Evolutionary conservation across 2,797 vertebrate genomes (phyloP), one percentile per base, ranked within the genome.

Genomic region (Sebastes trivittatus): DNA sequence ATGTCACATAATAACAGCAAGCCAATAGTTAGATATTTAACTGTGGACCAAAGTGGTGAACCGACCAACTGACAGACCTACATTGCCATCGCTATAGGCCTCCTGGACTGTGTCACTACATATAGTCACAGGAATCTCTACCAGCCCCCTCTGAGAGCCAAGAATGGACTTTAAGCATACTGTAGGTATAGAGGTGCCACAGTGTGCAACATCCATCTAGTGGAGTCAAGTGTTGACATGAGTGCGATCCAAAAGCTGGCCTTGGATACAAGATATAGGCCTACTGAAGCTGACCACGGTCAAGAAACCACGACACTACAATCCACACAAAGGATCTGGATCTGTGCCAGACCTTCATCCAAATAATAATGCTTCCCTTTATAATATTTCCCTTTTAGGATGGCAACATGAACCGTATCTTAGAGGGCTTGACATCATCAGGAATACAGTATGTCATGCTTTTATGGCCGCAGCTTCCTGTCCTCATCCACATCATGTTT

Each of bases 371-470:
- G 54, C 11, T 46, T 83, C 69, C 80, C 25, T 72, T 73, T 20
- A 83, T 61, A 69, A 58, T 62, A 62, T 77, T 86, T 82, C 85
- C 61, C 49, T 77, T 73, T 86, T 66, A 72, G 73, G 75, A 78
- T 18, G 36, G 60, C 63, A 72, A 69, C 64, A 66, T 66, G 30
- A 46, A 52, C 71, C 66, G 58, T 42, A 79, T 84, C 69, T 80
- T 11, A 64, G 46, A 79, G 60, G 60, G 9, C 2, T 0, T 85
- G 81, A 72, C 76, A 86, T 86, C 75, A 82, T 72, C 16, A 10
- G 23, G 22, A 25, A 71, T 64, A 38, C 36, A 38, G 36, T 38
- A 6, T 62, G 60, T 80, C 54, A 60, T 20, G 62, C 65, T 70
- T 87, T 85, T 32, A 59, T 52, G 49, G 56, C 49, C 10, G 11